Percentiles rank a stretch among this genome's conserved stretches.
phyloP scores from a whole-genome alignment of 2,888 invertebrate genomes.

The Apocheima hispidaria region DNA sequence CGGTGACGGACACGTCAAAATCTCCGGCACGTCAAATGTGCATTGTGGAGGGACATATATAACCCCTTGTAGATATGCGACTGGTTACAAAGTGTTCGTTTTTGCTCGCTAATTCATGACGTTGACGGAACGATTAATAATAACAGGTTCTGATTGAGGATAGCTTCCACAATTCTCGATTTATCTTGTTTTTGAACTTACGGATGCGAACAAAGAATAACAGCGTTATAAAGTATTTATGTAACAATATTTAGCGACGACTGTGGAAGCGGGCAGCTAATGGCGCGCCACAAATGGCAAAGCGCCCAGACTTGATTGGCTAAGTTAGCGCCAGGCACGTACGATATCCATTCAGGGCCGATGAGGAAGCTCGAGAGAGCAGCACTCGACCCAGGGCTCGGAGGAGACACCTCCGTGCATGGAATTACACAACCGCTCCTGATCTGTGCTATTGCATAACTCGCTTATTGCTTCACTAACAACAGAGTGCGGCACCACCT shows the following conservation, averaged over 20 bases:
- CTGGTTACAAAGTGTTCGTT: slow-evolving; percentile 48
- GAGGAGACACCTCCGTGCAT: slow-evolving; percentile 53
- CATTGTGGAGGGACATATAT: slow-evolving; percentile 64
- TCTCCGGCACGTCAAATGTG: slow-evolving; percentile 55
- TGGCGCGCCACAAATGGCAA: slow-evolving; percentile 62
- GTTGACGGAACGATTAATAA: slow-evolving; percentile 50
- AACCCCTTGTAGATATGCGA: slow-evolving; percentile 58
- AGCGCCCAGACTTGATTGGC: slow-evolving; percentile 66
- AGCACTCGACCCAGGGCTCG: slow-evolving; percentile 54
- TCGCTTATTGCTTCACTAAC: slow-evolving; percentile 53
- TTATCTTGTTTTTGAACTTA: neutral
- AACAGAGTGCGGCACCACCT: neutral
- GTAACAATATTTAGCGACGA: slow-evolving; percentile 25
- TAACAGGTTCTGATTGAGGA: slow-evolving; percentile 41
- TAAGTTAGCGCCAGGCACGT: slow-evolving; percentile 81
- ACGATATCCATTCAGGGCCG: slow-evolving; percentile 66
- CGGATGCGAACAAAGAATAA: neutral
- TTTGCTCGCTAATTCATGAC: slow-evolving; percentile 50
- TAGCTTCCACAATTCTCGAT: slow-evolving; percentile 21
- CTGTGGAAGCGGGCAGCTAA: slow-evolving; percentile 52
- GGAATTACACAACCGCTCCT: slow-evolving; percentile 62
- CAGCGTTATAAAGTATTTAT: neutral
- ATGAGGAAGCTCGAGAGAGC: slow-evolving; percentile 57
- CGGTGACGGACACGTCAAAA: slow-evolving; percentile 60
- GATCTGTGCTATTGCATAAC: slow-evolving; percentile 51